Base-by-base conservation (phyloP, 1,140 invertebrate species). In the Drosophila tropicalis region DNA sequence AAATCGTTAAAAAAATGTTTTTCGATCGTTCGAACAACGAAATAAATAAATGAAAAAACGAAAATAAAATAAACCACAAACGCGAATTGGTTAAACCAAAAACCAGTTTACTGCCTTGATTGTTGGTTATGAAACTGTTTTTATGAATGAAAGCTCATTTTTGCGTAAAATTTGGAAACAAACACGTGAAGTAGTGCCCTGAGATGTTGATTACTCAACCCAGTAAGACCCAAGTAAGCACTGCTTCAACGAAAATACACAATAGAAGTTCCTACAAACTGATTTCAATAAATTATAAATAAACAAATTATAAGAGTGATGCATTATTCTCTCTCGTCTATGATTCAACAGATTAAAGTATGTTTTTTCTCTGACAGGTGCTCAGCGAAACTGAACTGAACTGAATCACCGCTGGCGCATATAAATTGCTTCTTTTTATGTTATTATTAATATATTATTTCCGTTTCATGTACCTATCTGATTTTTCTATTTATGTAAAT, bases 1-100 rank as follows among this genome's bases (percentile, higher is more conserved):
- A 87, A 80, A 80, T 86, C 82, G 82, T 86, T 83, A 87, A 87
- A 89, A 87, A 89, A 76, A 74, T 56, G 54, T 78, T 67, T 85
- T 84, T 84, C 81, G 77, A 84, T 84, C 81, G 77, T 84, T 85
- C 76, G 82, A 86, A 47, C 66, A 76, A 72, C 51, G 64, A 70
- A 70, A 77, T 56, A 82, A 79, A 56, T 32, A 29, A 56, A 56
- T 39, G 36, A 39, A 39, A 39, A 39, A 39, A 13, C 0, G 3
- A 12, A 39, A 12, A 39, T 5, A 56, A 13, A 29, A 3, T 12
- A 34, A 58, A 32, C 32, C 32, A 36, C 29, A 58, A 36, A 58
- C 56, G 6, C 56, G 56, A 58, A 58, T 58, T 73, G 65, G 67
- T 25, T 54, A 64, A 85, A 85, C 83, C 76, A 70, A 84, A 67